Evolutionary conservation across 2,113 vertebrate species (phyloP).

Genomic region (Sprattus sprattus): DNA sequence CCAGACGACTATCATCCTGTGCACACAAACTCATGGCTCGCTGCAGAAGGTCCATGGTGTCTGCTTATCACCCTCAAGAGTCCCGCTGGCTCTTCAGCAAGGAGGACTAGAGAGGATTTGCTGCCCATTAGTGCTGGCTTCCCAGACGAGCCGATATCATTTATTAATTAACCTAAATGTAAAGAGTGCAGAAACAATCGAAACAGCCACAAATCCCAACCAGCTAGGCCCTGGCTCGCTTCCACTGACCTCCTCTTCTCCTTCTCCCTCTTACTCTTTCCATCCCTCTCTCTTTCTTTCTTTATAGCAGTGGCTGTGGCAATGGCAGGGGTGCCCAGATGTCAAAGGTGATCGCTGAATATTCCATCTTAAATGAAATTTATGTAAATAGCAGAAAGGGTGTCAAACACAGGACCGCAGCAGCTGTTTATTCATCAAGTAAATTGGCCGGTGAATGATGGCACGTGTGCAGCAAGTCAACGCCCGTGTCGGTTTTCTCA

Average conservation of each 20-base stretch:
- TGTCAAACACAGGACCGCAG: constrained; percentile 48
- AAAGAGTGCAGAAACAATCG: constrained; percentile 33
- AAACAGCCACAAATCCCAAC: constrained; percentile 26
- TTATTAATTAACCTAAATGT: constrained; percentile 49
- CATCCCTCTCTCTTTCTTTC: background rate
- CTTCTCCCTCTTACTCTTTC: background rate
- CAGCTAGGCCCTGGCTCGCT: background rate
- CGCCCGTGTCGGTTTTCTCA: constrained; percentile 31
- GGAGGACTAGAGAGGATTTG: background rate
- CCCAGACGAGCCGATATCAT: background rate
- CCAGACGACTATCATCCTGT: background rate
- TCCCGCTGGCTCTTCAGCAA: background rate
- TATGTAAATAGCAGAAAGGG: constrained; percentile 58
- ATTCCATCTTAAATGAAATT: constrained; percentile 67
- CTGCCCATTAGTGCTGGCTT: background rate
- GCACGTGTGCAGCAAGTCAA: constrained; percentile 43
- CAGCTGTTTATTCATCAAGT: constrained; percentile 63
- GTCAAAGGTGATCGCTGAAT: constrained; percentile 56
- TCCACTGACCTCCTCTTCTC: background rate
- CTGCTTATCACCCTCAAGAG: background rate
- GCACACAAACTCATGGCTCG: background rate
- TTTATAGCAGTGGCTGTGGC: constrained; percentile 28
- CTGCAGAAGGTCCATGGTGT: background rate
- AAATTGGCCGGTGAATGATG: constrained; percentile 64
- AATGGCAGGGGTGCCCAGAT: constrained; percentile 40